These are phyloP conservation scores for Cataglyphis albicans DNA, from an alignment of 2,888 invertebrate species.

Conservation along the genomic window DNA sequence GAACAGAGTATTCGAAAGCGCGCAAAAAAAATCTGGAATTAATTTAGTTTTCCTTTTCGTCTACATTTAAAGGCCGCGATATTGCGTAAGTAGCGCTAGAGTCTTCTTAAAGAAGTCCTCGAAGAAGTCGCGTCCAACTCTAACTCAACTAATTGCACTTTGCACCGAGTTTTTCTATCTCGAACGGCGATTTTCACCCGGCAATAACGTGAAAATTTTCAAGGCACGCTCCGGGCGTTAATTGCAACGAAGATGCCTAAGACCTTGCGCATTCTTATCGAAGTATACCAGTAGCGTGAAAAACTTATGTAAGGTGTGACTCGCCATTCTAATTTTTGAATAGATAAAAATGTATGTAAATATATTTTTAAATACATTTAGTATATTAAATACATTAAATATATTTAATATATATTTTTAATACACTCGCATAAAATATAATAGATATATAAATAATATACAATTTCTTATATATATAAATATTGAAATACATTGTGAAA, in stretches of 20 bases:
- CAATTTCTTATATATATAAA: neutral
- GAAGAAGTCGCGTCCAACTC: constrained; percentile 11
- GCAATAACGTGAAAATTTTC: constrained; percentile 22
- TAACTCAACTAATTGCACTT: constrained; percentile 32
- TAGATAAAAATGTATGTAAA: neutral
- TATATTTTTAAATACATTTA: neutral
- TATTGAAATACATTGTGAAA: neutral
- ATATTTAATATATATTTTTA: neutral
- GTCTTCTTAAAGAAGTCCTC: constrained; percentile 20
- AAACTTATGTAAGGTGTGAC: neutral
- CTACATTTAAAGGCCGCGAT: constrained; percentile 26
- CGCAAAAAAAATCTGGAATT: neutral
- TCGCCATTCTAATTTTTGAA: neutral
- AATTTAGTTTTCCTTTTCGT: constrained; percentile 4
- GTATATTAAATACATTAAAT: neutral
- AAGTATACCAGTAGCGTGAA: neutral
- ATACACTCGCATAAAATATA: neutral
- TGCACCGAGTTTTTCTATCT: constrained; percentile 19
- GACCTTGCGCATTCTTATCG: constrained; percentile 6
- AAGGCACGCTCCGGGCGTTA: constrained; percentile 21
- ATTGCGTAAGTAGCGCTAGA: neutral
- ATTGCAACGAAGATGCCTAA: constrained; percentile 16
- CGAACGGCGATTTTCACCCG: constrained; percentile 12
- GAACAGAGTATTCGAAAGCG: neutral
- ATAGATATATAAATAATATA: neutral